Percentiles rank a stretch among this genome's conserved stretches.
phyloP scores from a whole-genome alignment of 2,888 invertebrate genomes.

The Athalia cordata region DNA sequence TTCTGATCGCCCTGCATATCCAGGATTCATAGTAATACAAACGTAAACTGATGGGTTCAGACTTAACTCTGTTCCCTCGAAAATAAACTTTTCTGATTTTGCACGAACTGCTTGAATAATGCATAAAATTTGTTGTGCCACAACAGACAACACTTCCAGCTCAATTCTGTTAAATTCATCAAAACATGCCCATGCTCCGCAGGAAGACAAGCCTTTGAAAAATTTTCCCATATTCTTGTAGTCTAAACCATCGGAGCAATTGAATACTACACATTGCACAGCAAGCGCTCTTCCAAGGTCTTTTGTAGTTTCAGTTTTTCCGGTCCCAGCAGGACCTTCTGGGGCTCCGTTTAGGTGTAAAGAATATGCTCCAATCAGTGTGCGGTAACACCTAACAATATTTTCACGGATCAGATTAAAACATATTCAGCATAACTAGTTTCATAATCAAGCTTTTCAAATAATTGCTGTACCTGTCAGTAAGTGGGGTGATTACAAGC shows the following conservation, averaged over 20 bases:
- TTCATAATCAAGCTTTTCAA: background rate
- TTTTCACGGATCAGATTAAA: background rate
- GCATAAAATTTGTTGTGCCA: slow-evolving; percentile 90
- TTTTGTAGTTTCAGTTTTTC: slow-evolving; percentile 94
- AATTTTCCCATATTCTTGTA: slow-evolving; percentile 91
- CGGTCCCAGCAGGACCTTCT: slow-evolving; percentile 91
- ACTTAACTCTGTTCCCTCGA: slow-evolving; percentile 85
- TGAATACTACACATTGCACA: slow-evolving; percentile 92
- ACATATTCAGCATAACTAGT: background rate
- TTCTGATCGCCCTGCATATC: slow-evolving; percentile 88
- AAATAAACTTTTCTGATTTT: slow-evolving; percentile 80
- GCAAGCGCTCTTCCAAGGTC: slow-evolving; percentile 94
- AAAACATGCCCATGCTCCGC: slow-evolving; percentile 93
- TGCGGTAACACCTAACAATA: slow-evolving; percentile 81
- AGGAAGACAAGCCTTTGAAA: slow-evolving; percentile 88
- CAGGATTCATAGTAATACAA: slow-evolving; percentile 88
- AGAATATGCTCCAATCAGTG: slow-evolving; percentile 88
- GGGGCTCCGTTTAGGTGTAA: slow-evolving; percentile 90
- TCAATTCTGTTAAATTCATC: slow-evolving; percentile 92
- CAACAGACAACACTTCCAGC: slow-evolving; percentile 89
- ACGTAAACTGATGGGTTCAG: slow-evolving; percentile 88
- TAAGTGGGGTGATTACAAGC: slow-evolving; percentile 84
- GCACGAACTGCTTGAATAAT: slow-evolving; percentile 86
- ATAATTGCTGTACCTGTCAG: slow-evolving; percentile 76
- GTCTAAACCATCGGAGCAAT: slow-evolving; percentile 90